Evolutionary conservation across 2,888 invertebrate species (phyloP), one percentile per base, ranked within the genome.

Genomic region (Ypsolopha scabrella): DNA sequence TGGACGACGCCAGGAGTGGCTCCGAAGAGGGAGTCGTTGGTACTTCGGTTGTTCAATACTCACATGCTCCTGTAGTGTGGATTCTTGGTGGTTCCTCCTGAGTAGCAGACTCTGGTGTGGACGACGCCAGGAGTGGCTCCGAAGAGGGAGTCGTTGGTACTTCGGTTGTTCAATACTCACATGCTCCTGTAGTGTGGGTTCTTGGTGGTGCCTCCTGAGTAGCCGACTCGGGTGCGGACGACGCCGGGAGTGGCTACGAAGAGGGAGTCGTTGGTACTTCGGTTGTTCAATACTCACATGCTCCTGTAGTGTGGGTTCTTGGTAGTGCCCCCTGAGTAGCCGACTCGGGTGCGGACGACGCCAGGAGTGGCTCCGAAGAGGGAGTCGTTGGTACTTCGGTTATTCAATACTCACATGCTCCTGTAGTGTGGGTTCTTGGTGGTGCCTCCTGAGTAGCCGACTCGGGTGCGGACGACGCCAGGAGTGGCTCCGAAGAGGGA

Each of bases 381-480:
- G 1, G 93, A 92, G 72, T 96, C 96, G 51, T 94, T n/a, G n/a
- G n/a, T n/a, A n/a, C n/a, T n/a, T n/a, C n/a, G n/a, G n/a, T n/a
- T n/a, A n/a, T 24, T 24, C 24, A 24, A 43, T 57, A 76, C 93
- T 91, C 88, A 97, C 96, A 97, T 83, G 74, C 90, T 91, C 68
- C 90, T 92, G 72, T 98, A 98, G 44, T 92, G 91, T 56, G 98
- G 98, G 68, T 91, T 90, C 56, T 89, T 87, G 48, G 90, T 90
- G 48, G 91, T 91, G 45, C 98, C 98, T 10, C 97, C 98, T 1
- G 96, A 90, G 78, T 96, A 98, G 11, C 98, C 98, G 36, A 98
- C 98, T 57, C 94, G 88, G n/a, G 98, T 98, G 53, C 95, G 89
- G 50, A 97, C 76, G 14, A 98, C 94, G 9, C 90, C 90, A 0